Evolutionary conservation across 2,888 invertebrate genomes (phyloP).

Genomic region (Thereva unica): DNA sequence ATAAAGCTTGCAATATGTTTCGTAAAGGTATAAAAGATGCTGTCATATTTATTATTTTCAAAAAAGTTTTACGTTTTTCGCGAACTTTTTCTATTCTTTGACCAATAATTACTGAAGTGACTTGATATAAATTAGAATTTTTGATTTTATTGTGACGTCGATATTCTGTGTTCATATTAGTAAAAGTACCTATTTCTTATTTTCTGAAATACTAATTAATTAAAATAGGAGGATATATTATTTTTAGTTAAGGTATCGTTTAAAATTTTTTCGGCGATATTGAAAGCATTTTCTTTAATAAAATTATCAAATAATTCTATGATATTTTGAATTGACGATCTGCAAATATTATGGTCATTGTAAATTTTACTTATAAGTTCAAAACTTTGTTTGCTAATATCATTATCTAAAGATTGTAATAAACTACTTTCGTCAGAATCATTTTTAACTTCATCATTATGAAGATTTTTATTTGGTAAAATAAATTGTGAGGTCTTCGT

Average conservation of each 20-base stretch:
- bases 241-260: neutral
- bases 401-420: neutral
- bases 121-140: conserved; percentile 1
- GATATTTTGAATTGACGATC: conserved; percentile 7
- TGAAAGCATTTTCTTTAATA: neutral
- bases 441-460: neutral
- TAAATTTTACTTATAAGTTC: conserved; percentile 6
- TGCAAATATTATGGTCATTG: neutral
- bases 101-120: neutral
- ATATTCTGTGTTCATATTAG: no score
- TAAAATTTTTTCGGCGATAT: conserved; percentile 1
- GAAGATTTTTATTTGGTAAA: neutral
- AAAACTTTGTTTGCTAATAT: neutral
- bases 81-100: neutral
- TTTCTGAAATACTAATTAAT: conserved; percentile 1
- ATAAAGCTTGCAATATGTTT: conserved; percentile 5
- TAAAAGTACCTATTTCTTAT: neutral
- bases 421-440: conserved; percentile 12
- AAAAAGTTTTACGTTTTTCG: neutral
- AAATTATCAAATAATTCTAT: conserved; percentile 3
- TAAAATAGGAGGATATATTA: neutral
- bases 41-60: neutral
- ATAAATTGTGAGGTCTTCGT: neutral
- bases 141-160: conserved; percentile 2
- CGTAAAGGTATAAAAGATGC: neutral